Evolutionary conservation across 1,140 invertebrate species (phyloP).

Genomic region (Drosophila teissieri): DNA sequence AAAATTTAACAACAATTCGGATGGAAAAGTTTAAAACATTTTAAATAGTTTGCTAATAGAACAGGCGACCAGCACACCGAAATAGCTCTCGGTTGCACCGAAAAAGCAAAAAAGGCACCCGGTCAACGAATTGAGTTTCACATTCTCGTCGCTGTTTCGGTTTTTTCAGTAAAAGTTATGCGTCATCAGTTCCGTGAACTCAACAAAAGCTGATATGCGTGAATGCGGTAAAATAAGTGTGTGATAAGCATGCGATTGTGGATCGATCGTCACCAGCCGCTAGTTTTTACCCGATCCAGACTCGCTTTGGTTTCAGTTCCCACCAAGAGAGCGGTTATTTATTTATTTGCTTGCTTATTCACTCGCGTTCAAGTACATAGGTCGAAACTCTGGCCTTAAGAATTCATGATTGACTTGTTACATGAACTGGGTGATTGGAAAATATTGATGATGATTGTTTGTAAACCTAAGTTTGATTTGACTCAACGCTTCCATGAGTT

Average conservation of each 20-base stretch:
- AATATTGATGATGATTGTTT: too few relatives aligned
- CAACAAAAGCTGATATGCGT: background rate
- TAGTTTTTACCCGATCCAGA: background rate
- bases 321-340: too few relatives aligned
- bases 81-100: conserved; percentile 12
- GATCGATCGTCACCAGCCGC: background rate
- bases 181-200: conserved; percentile 3
- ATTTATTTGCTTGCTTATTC: too few relatives aligned
- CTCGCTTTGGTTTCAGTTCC: too few relatives aligned
- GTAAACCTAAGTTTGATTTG: too few relatives aligned
- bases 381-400: too few relatives aligned
- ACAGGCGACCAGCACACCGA: conserved; percentile 62
- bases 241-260: background rate
- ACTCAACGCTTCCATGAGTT: too few relatives aligned
- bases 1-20: conserved; percentile 55
- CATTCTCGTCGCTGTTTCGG: conserved; percentile 1
- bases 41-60: conserved; percentile 83
- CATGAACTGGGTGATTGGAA: too few relatives aligned
- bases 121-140: conserved; percentile 34
- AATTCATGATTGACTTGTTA: too few relatives aligned
- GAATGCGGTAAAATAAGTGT: too few relatives aligned
- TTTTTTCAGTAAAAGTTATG: conserved; percentile 50
- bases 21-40: conserved; percentile 82
- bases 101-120: conserved; percentile 13
- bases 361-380: too few relatives aligned